A percentile compares a stretch with the other conserved stretches of the same genome.
Evolutionary conservation across 64 coral and sea anemone species (phyloP).

Genomic region (Montipora cactus): DNA sequence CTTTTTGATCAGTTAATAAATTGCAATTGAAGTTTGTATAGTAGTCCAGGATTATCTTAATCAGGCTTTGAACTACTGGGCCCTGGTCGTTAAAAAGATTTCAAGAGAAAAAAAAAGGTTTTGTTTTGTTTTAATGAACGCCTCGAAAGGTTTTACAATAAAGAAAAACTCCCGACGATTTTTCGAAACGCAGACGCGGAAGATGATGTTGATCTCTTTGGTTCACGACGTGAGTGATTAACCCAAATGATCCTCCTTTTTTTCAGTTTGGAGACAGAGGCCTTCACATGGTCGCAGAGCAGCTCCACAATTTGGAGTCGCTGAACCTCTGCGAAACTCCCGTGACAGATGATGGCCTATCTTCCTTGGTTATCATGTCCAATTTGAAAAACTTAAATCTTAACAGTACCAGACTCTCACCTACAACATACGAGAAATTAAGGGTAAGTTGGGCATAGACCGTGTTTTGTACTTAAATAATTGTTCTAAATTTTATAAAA

Average conservation of each 20-base stretch:
- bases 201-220: too few species aligned
- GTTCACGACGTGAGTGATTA: neutral
- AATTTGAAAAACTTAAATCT: constrained; percentile 90
- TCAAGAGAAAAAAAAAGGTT: too few species aligned
- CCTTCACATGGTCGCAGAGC: constrained; percentile 96
- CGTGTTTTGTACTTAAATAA: neutral
- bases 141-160: too few species aligned
- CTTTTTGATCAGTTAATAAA: too few species aligned
- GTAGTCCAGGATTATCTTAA: too few species aligned
- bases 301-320: constrained; percentile 91
- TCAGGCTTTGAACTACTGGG: too few species aligned
- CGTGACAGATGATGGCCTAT: constrained; percentile 94
- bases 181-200: too few species aligned
- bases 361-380: constrained; percentile 93
- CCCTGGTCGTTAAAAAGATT: too few species aligned
- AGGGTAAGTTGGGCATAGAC: constrained; percentile 57
- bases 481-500: neutral
- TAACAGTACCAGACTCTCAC: constrained; percentile 93
- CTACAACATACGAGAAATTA: constrained; percentile 88
- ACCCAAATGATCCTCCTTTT: neutral
- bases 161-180: too few species aligned
- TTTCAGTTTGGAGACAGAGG: constrained; percentile 96
- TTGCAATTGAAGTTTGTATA: too few species aligned
- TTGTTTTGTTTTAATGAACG: too few species aligned
- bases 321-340: constrained; percentile 98